These are phyloP conservation scores for Atherix ibis DNA, from an alignment of 2,888 invertebrate genomes.

Conservation along the genomic window DNA sequence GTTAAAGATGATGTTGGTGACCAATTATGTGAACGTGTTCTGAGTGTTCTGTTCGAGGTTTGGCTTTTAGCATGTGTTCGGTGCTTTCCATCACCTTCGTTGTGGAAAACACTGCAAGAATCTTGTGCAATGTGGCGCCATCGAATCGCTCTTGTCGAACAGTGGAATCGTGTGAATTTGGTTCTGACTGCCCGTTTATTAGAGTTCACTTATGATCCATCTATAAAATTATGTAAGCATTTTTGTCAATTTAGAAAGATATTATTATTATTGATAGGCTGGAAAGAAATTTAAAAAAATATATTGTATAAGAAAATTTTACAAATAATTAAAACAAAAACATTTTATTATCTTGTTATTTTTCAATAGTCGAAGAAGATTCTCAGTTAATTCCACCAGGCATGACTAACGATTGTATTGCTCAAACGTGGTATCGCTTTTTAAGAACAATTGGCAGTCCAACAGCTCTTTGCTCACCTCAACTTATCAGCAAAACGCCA, in stretches of 20 bases:
- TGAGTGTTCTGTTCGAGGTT: constrained; percentile 85
- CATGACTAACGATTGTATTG: constrained; percentile 79
- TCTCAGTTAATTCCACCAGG: constrained; percentile 60
- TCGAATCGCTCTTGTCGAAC: constrained; percentile 78
- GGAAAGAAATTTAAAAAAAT: not conserved
- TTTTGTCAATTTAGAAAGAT: not conserved
- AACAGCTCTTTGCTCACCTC: constrained; percentile 76
- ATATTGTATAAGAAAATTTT: not conserved
- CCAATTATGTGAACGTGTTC: constrained; percentile 82
- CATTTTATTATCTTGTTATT: constrained; percentile 3
- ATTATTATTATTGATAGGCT: not conserved
- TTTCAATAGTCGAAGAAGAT: constrained; percentile 72
- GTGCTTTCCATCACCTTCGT: constrained; percentile 86
- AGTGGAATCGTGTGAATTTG: constrained; percentile 88
- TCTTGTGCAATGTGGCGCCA: constrained; percentile 91
- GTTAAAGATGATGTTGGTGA: constrained; percentile 91
- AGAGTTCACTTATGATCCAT: constrained; percentile 81
- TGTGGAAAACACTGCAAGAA: constrained; percentile 90
- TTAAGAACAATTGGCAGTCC: constrained; percentile 90
- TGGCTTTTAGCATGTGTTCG: constrained; percentile 43
- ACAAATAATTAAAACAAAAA: not conserved
- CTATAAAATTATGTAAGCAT: not conserved
- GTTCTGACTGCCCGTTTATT: constrained; percentile 73
- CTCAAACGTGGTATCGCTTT: constrained; percentile 92
- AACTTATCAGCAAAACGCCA: constrained; percentile 51